A percentile compares a stretch with the other conserved stretches of the same genome.
Conservation (phyloP, 2,113 vertebrate species). For the Paratilapia polleni region DNA sequence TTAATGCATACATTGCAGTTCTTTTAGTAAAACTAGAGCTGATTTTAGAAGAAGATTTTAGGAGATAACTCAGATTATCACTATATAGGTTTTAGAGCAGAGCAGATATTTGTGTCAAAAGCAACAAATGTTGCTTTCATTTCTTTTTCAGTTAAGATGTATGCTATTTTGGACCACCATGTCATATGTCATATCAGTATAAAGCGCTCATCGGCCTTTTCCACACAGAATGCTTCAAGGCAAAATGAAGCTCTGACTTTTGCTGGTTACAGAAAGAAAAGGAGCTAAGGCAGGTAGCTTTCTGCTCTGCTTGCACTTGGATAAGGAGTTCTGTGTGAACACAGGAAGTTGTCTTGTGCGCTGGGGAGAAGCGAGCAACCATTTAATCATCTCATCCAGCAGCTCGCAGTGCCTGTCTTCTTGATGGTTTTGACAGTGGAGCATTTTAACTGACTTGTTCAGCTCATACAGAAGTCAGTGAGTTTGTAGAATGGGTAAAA, state of each 20-base stretch:
- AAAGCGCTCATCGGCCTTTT: neutral
- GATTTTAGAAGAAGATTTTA: neutral
- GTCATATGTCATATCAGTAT: neutral
- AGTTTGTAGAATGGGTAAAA: neutral
- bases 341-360: constrained; percentile 32
- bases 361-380: neutral
- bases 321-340: constrained; percentile 30
- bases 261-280: neutral
- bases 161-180: neutral
- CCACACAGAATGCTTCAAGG: neutral
- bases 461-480: constrained; percentile 7
- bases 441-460: constrained; percentile 1
- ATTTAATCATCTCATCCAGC: constrained; percentile 49
- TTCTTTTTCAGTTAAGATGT: neutral
- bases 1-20: neutral
- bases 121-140: neutral
- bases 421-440: constrained; percentile 25
- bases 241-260: neutral
- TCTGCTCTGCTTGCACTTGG: neutral
- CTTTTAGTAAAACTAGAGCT: neutral
- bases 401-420: neutral
- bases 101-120: accelerated
- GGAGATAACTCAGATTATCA: neutral
- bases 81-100: neutral
- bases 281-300: neutral